Percentiles rank a stretch among this genome's conserved stretches.
Evolutionary conservation across 2,113 vertebrate species (phyloP).

Genomic region (Toxostoma redivivum): DNA sequence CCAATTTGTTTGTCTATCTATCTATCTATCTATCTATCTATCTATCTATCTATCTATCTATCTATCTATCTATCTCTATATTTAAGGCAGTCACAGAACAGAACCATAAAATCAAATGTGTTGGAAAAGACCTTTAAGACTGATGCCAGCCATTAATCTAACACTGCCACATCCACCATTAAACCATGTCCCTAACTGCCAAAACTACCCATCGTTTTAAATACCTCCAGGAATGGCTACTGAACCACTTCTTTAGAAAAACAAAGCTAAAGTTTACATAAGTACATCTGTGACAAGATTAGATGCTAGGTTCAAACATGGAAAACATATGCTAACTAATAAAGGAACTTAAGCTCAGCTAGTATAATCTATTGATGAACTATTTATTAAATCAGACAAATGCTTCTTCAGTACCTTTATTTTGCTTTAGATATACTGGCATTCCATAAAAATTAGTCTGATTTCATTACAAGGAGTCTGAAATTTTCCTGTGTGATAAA

Average conservation of each 20-base stretch:
- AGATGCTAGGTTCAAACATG: background rate
- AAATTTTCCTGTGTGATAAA: background rate
- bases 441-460: background rate
- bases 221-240: background rate
- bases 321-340: background rate
- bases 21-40: background rate
- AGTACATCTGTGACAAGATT: background rate
- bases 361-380: background rate
- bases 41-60: too few relatives aligned
- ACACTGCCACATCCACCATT: background rate
- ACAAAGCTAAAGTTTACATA: background rate
- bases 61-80: background rate
- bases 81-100: background rate
- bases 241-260: background rate
- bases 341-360: background rate
- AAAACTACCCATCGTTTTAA: background rate
- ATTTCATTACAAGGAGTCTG: background rate
- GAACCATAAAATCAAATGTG: background rate
- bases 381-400: background rate
- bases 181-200: rapidly evolving
- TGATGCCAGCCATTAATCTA: background rate
- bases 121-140: background rate
- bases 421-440: background rate
- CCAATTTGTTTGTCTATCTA: background rate
- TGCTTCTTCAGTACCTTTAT: background rate